A percentile compares a stretch with the other conserved stretches of the same genome.
Evolutionary conservation across 2,113 vertebrate species (phyloP).

Genomic region (Heptranchias perlo): DNA sequence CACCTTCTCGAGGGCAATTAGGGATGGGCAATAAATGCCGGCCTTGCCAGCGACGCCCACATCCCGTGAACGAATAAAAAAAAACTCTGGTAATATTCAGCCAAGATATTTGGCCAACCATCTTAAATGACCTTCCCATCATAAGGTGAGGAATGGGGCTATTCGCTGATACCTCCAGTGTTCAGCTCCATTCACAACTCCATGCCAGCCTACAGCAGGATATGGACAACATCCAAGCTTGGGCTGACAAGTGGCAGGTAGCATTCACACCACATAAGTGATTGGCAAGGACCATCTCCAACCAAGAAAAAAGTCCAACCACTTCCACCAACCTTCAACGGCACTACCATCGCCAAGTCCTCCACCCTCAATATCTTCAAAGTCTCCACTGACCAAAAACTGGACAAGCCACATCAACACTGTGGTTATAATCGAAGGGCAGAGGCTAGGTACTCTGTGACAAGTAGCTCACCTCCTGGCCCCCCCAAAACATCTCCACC

Average conservation of each 20-base stretch:
- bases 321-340: neutral
- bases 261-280: neutral
- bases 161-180: neutral
- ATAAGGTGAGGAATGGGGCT: neutral
- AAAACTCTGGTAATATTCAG: neutral
- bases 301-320: neutral
- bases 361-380: neutral
- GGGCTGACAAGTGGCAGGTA: neutral
- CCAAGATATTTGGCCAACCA: neutral
- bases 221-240: neutral
- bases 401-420: neutral
- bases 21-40: no score
- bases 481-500: neutral
- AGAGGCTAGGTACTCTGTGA: no score
- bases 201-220: neutral
- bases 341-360: neutral
- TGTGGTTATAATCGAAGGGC: neutral
- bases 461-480: neutral
- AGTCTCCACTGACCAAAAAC: neutral
- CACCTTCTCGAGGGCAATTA: no score
- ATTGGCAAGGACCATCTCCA: neutral
- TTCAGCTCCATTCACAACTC: neutral
- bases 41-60: no score
- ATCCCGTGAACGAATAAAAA: no score
- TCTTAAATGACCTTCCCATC: neutral